These are phyloP conservation scores for Xenopus borealis DNA, from an alignment of 2,113 vertebrate genomes.

Conservation along the genomic window DNA sequence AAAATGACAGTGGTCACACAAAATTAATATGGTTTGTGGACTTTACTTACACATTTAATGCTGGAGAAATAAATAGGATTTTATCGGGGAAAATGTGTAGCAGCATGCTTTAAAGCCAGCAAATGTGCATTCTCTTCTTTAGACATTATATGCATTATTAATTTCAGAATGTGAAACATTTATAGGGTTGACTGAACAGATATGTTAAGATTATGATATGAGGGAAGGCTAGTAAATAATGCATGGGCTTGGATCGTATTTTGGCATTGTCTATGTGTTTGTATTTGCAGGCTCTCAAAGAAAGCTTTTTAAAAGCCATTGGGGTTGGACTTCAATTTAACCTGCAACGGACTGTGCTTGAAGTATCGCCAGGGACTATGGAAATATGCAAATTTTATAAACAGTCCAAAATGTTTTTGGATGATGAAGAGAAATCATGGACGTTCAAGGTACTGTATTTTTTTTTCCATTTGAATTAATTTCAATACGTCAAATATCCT, in stretches of 20 bases:
- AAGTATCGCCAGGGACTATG: slow-evolving; percentile 72
- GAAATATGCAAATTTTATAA: slow-evolving; percentile 68
- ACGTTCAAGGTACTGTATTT: slow-evolving; percentile 65
- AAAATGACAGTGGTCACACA: too few relatives aligned
- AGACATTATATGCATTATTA: slow-evolving; percentile 25
- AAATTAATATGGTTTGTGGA: too few relatives aligned
- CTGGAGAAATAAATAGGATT: slow-evolving; percentile 20
- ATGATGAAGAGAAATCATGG: slow-evolving; percentile 77
- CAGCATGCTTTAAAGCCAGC: not conserved
- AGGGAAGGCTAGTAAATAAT: slow-evolving; percentile 24
- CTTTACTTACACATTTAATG: not conserved
- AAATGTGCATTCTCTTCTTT: slow-evolving; percentile 5
- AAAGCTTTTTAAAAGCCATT: slow-evolving; percentile 95
- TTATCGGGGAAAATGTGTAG: slow-evolving; percentile 3
- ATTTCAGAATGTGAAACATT: slow-evolving; percentile 29
- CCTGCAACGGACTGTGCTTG: slow-evolving; percentile 88
- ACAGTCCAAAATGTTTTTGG: slow-evolving; percentile 83
- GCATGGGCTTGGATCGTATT: not conserved
- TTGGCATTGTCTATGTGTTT: slow-evolving; percentile 17
- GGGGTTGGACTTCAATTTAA: slow-evolving; percentile 90
- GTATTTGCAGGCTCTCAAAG: slow-evolving; percentile 81
- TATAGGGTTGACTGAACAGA: slow-evolving; percentile 31
- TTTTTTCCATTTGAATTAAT: too few relatives aligned
- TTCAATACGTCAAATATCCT: too few relatives aligned
- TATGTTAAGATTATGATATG: slow-evolving; percentile 13